A percentile compares a stretch with the other conserved stretches of the same genome.
Evolutionary conservation across 2,888 invertebrate species (phyloP).

Genomic region (Glaucopsyche alexis): DNA sequence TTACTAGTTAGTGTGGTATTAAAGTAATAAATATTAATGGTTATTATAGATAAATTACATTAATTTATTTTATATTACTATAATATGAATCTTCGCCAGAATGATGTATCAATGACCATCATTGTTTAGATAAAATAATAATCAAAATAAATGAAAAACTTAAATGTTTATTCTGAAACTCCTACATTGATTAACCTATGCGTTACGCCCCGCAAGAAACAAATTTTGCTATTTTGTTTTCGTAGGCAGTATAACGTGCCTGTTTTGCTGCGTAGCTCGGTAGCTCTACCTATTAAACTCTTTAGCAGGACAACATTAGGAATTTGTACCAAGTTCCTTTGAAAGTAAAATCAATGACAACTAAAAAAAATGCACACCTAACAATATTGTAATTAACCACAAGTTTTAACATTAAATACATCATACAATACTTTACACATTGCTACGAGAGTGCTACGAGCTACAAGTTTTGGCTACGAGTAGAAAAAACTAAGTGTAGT

Average conservation of each 20-base stretch:
- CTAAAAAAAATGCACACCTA: too few relatives aligned
- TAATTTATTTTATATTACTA: too few relatives aligned
- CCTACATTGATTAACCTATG: background rate
- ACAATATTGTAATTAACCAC: too few relatives aligned
- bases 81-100: too few relatives aligned
- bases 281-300: background rate
- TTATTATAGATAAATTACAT: background rate
- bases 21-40: background rate
- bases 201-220: background rate
- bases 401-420: too few relatives aligned
- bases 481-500: background rate
- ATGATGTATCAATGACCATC: too few relatives aligned
- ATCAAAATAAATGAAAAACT: too few relatives aligned
- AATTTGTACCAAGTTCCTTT: too few relatives aligned
- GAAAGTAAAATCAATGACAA: too few relatives aligned
- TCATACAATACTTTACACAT: too few relatives aligned
- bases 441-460: conserved; percentile 2
- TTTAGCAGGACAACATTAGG: background rate
- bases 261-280: background rate
- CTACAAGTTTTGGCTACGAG: background rate
- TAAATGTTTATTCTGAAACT: background rate
- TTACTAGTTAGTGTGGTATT: background rate
- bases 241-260: background rate
- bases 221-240: conserved; percentile 10
- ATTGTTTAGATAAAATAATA: too few relatives aligned